Evolutionary conservation across 23 tunicate genomes (phyloP), one percentile per base, ranked within the genome.

Genomic region (Trididemnum miniatum): DNA sequence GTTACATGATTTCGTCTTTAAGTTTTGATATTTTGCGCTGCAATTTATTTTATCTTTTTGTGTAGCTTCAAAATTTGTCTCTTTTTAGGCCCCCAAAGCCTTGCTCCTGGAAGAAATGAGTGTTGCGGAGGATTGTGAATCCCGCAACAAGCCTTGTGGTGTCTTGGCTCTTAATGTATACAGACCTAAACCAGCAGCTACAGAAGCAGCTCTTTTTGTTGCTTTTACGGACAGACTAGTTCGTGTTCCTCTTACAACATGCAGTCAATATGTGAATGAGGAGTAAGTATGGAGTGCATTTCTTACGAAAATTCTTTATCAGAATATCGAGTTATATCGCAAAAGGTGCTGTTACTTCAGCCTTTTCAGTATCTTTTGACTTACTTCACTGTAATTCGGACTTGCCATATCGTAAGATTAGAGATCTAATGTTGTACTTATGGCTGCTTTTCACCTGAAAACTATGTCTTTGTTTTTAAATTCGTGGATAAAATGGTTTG

Each of bases 191-290:
- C 30, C 82, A 0, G 25, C 40, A 27, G 38, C 22, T 27, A 3
- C 34, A 37, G 30, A 51, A 52, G 80, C 97, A 3, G 60, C 90
- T 9, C 62, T 77, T 20, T 91, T 85, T 69, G 84, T 85, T 32
- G 97, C 90, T 20, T 91, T 91, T 82, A 85, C 90, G 2, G 84
- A 91, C 51, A 30, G 83, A n/a, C 65, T 91, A 65, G 84, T 59
- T 22, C 97, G 82, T 35, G 35, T 86, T 15, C 90, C 90, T 23
- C 38, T 91, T 1, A 33, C 87, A 0, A 38, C 65, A 33, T 91
- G 97, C 79, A 63, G 38, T 34, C 76, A 59, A 5, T 91, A 81
- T 74, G 80, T 31, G 25, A 72, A 79, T 22, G 76, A 65, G 28
- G 84, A 59, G 97, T 91, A 69, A 82, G 96, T 76, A 67, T 50